Percentiles rank a stretch among this genome's conserved stretches.
Evolutionary conservation across 2,888 invertebrate genomes (phyloP).

Genomic region (Drosophila suboccidentalis): DNA sequence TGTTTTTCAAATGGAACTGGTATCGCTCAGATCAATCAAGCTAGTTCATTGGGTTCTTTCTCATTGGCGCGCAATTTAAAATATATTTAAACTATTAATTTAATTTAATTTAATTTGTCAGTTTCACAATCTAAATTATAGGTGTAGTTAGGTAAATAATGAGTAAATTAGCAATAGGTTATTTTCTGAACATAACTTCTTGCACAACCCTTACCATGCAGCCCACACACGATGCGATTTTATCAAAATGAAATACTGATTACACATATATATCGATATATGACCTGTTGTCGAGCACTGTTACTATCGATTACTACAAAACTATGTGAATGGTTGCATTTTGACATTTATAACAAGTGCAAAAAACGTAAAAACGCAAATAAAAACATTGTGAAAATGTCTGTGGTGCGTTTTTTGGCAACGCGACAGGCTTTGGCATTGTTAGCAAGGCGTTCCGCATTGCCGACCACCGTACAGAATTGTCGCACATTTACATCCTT

Average conservation of each 20-base stretch:
- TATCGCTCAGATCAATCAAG: background rate
- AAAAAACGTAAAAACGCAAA: slow-evolving; percentile 14
- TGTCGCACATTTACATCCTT: slow-evolving; percentile 34
- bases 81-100: background rate
- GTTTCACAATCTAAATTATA: background rate
- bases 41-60: background rate
- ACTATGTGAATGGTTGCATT: background rate
- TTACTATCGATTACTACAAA: background rate
- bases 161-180: background rate
- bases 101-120: background rate
- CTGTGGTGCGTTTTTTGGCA: slow-evolving; percentile 65
- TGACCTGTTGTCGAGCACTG: background rate
- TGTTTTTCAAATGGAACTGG: slow-evolving; percentile 18
- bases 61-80: background rate
- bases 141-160: background rate
- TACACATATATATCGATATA: background rate
- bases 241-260: background rate
- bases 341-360: slow-evolving; percentile 14
- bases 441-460: slow-evolving; percentile 34
- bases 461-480: slow-evolving; percentile 31
- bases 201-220: background rate
- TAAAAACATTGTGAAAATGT: slow-evolving; percentile 48
- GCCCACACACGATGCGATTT: background rate
- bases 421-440: slow-evolving; percentile 68
- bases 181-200: background rate